Conservation (phyloP, 2,888 invertebrate species). For the Ectemnius continuus region DNA sequence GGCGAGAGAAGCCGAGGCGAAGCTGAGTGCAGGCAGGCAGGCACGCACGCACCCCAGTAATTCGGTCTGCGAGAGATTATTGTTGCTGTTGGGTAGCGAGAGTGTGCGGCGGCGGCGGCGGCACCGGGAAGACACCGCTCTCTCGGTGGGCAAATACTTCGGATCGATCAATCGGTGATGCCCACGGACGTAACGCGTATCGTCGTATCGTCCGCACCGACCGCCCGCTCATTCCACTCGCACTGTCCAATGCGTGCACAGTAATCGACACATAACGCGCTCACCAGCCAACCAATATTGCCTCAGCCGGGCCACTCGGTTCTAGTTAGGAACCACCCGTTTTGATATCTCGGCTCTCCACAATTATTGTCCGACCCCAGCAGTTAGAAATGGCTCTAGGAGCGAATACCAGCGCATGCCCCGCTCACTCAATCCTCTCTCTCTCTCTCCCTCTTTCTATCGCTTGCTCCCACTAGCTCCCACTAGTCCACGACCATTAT, state of each 20-base stretch:
- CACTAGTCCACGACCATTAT: too few species aligned
- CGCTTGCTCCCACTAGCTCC: too few species aligned
- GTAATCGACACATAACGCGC: constrained; percentile 19
- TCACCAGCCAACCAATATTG: constrained; percentile 6
- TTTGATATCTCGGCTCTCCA: constrained; percentile 36
- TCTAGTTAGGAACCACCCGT: constrained; percentile 43
- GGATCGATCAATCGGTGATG: constrained; percentile 50
- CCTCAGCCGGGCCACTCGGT: constrained; percentile 20
- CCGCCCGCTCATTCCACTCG: constrained; percentile 28
- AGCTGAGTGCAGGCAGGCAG: background rate
- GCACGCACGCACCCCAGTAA: background rate
- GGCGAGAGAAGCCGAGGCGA: background rate
- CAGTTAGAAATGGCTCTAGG: constrained; percentile 43
- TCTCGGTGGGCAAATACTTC: constrained; percentile 29
- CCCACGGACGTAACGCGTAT: constrained; percentile 25
- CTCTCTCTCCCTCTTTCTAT: background rate
- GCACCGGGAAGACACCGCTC: constrained; percentile 26
- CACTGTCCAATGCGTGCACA: constrained; percentile 25
- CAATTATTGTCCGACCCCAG: constrained; percentile 30
- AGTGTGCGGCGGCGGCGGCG: constrained; percentile 22
- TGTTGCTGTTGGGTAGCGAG: background rate
- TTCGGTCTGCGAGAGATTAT: background rate
- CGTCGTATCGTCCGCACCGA: constrained; percentile 6
- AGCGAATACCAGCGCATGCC: constrained; percentile 53
- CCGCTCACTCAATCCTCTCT: constrained; percentile 29